A percentile compares a stretch with the other conserved stretches of the same genome.
phyloP scores from a whole-genome alignment of 2,797 vertebrate species.

The Propithecus deckenii region DNA sequence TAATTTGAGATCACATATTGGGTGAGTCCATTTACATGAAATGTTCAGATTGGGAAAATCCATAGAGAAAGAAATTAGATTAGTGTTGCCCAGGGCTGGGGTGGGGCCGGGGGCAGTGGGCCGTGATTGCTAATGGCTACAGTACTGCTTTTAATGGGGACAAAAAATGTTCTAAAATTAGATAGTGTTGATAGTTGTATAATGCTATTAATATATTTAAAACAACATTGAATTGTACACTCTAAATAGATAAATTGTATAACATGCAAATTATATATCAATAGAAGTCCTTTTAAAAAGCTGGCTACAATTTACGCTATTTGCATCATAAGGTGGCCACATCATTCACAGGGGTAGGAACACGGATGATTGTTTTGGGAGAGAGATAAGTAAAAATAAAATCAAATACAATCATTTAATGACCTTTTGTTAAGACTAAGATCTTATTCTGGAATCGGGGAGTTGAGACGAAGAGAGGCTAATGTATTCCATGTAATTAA shows the following conservation, averaged over 20 bases:
- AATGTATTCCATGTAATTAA: background rate
- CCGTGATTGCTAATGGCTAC: background rate
- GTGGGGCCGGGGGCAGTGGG: accelerated
- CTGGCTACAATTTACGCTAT: background rate
- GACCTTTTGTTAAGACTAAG: background rate
- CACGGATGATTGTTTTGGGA: background rate
- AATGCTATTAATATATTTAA: background rate
- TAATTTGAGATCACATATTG: background rate
- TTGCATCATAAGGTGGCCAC: background rate
- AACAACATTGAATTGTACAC: background rate
- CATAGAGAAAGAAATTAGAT: background rate
- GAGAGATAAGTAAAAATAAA: background rate
- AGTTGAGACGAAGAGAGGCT: background rate
- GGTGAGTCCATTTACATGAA: background rate
- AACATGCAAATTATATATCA: background rate
- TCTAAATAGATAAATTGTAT: background rate
- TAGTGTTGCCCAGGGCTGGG: background rate
- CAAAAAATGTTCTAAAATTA: background rate
- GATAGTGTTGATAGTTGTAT: background rate
- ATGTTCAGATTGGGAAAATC: background rate
- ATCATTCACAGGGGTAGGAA: background rate
- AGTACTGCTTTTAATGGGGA: background rate
- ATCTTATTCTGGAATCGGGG: background rate
- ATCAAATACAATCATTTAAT: background rate
- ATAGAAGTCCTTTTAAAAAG: background rate